Evolutionary conservation across 2,888 invertebrate genomes (phyloP).

Genomic region (Pseudococcus viburni): DNA sequence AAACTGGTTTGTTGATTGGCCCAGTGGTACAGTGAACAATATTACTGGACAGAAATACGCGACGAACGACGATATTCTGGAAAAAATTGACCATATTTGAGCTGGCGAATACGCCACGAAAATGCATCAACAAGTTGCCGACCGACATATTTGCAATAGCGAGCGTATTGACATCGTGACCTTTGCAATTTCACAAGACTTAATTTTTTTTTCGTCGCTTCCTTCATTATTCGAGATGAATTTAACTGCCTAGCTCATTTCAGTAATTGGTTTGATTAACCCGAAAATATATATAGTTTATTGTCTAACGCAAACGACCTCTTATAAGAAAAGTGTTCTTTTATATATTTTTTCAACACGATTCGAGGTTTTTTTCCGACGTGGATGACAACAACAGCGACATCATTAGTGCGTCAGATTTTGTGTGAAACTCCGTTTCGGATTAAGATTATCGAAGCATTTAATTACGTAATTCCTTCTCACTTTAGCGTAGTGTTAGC

Average conservation of each 20-base stretch:
- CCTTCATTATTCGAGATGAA: neutral
- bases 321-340: constrained; percentile 46
- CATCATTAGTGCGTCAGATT: constrained; percentile 57
- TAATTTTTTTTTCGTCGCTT: constrained; percentile 12
- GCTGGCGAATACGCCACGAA: neutral
- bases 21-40: neutral
- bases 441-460: constrained; percentile 63
- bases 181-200: constrained; percentile 26
- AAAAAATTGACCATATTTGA: neutral
- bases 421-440: constrained; percentile 48
- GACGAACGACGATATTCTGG: neutral
- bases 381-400: neutral
- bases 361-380: constrained; percentile 2
- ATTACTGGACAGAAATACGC: neutral
- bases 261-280: constrained; percentile 47
- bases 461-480: constrained; percentile 59
- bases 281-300: constrained; percentile 43
- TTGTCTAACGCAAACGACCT: constrained; percentile 54
- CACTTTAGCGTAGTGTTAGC: neutral
- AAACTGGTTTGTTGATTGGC: constrained; percentile 19
- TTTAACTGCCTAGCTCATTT: constrained; percentile 43
- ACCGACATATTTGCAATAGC: neutral
- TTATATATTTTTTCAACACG: neutral
- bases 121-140: constrained; percentile 3
- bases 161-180: constrained; percentile 2